Evolutionary conservation across 2,113 vertebrate species (phyloP), one percentile per base, ranked within the genome.

Genomic region (Psophia crepitans): DNA sequence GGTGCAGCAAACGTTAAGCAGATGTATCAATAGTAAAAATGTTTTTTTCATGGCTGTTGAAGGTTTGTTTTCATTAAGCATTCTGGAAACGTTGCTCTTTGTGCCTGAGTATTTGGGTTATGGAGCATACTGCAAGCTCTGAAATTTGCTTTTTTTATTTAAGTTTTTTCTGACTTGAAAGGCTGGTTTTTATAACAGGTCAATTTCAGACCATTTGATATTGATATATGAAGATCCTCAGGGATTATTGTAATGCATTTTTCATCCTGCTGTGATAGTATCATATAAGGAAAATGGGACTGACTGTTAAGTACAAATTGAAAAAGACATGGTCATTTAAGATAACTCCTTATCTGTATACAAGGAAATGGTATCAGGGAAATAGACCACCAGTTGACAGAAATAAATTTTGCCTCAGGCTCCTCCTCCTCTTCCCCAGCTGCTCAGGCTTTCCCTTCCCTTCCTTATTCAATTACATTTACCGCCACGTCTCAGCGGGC

Each of bases 321-420:
- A 99, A 98, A 99, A 98, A 98, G 99, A 99, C 98, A 98, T 99
- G 99, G 98, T 98, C 99, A 99, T 98, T 99, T 98, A 99, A 99
- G 99, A 99, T 99, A 99, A 99, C 98, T 97, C 97, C 98, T 99
- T 99, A 99, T 99, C 99, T 99, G 98, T 98, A 98, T 97, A 98
- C 98, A 98, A 98, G 98, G 98, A 99, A 99, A 98, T 97, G 97
- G 98, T 98, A 98, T 98, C 96, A 93, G 97, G 97, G 98, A 98
- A 98, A 99, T 97, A 98, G 98, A 98, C 98, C 98, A 98, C 98
- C 98, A 97, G 97, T 98, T 98, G 98, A 98, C 97, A 97, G 98
- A 98, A 98, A 98, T 98, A 98, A 98, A 99, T 98, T 98, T 98
- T 98, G 98, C 98, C 98, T 97, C 93, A 92, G 97, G 97, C 97